phyloP scores from a whole-genome alignment of 2,888 invertebrate genomes.

The Aleiodes alternator region DNA sequence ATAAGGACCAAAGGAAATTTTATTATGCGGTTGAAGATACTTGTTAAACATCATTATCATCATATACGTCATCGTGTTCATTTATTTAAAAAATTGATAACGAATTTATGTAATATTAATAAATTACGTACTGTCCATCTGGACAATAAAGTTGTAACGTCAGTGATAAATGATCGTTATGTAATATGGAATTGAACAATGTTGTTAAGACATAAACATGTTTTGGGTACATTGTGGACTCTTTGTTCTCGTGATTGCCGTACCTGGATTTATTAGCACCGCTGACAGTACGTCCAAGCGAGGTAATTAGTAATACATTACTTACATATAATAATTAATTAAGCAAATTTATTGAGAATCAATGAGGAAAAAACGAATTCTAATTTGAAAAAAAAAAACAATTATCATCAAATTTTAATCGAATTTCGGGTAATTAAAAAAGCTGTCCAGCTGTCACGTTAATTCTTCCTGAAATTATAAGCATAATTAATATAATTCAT shows the following conservation, averaged over 20 bases:
- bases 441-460: no score
- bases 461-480: no score
- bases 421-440: no score
- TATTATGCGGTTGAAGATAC: conserved; percentile 39
- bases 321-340: conserved; percentile 20
- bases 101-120: neutral
- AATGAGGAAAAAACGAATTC: no score
- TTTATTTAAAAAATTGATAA: neutral
- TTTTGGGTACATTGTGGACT: conserved; percentile 75
- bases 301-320: conserved; percentile 64
- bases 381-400: neutral
- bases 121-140: conserved; percentile 5
- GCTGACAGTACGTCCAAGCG: conserved; percentile 72
- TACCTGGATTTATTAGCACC: conserved; percentile 74
- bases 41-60: conserved; percentile 26
- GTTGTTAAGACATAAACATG: conserved; percentile 75
- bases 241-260: conserved; percentile 74
- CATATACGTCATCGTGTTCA: conserved; percentile 26
- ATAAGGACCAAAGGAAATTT: conserved; percentile 18
- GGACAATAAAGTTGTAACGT: conserved; percentile 32
- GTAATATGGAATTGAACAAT: conserved; percentile 75
- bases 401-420: neutral
- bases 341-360: no score
- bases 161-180: conserved; percentile 71
- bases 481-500: no score